These are phyloP conservation scores for Gallirallus australis DNA, from an alignment of 2,797 vertebrate species.

Conservation along the genomic window DNA sequence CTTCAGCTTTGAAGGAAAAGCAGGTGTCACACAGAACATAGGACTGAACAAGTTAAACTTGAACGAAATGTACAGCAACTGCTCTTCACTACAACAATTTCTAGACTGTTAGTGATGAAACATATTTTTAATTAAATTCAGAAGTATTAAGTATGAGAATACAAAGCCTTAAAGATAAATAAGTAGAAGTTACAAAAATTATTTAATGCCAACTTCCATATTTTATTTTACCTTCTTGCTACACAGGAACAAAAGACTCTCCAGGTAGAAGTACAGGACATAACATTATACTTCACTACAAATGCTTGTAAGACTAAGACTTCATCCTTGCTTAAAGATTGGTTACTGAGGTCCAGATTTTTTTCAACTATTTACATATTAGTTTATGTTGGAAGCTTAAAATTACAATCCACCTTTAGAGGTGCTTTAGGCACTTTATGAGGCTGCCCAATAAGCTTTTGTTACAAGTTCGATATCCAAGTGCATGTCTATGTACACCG, in stretches of 20 bases:
- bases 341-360: neutral
- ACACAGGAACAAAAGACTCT: neutral
- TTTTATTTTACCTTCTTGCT: neutral
- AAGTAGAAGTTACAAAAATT: neutral
- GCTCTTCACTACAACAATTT: neutral
- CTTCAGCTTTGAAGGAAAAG: neutral
- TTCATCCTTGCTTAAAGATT: neutral
- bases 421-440: neutral
- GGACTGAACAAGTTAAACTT: neutral
- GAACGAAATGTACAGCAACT: neutral
- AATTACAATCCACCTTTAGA: neutral
- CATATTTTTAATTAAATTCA: neutral
- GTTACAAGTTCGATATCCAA: neutral
- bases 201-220: neutral
- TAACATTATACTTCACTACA: neutral
- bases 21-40: neutral
- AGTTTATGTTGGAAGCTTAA: neutral
- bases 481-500: neutral
- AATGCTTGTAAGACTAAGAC: neutral
- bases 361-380: neutral
- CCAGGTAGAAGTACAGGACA: neutral
- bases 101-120: neutral
- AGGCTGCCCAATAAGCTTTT: neutral
- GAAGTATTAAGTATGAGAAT: neutral
- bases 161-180: neutral